Base-by-base conservation (phyloP, 2,797 vertebrate genomes). In the Muscicapa comitata region DNA sequence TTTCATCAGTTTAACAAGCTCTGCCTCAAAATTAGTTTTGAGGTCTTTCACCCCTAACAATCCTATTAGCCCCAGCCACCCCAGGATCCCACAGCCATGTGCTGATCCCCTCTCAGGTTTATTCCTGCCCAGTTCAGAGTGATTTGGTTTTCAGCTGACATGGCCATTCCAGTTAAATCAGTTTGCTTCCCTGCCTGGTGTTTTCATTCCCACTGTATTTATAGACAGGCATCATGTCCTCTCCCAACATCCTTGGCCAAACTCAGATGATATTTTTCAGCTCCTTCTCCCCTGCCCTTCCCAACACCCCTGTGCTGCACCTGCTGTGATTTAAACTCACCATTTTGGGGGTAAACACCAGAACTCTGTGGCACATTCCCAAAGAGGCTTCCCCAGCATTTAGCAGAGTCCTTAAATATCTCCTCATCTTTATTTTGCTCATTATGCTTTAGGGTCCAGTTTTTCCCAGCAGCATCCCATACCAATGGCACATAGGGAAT, bases 121-220 rank as follows among this genome's bases (percentile, higher is more conserved):
- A 72, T 71, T 82, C 75, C 86, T 73, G 63, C 77, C 43, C 4
- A 0, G 6, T 63, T 91, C 29, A 25, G 81, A 66, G 81, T 0
- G 1, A 48, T 91, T 82, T 92, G 86, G 7, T 85, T 94, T 94
- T 91, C 63, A 94, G 94, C 95, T 95, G 94, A 89, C 91, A 67
- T 13, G 0, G 55, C 81, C 91, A 68, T 93, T 87, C 1, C 3
- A 79, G 40, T 73, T 45, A 40, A 89, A 82, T 90, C 81, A 48
- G 57, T 91, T 95, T 87, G 67, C 31, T 66, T 43, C 86, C 83
- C 88, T 86, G 37, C 77, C 86, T 29, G 59, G 63, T 93, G 95
- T 96, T 96, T 95, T 93, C 89, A 58, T 79, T 92, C 84, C 87
- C 1, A 0, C 63, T 82, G 81, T 93, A 94, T 96, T 96, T 95